phyloP scores from a whole-genome alignment of 2,888 invertebrate species.

The Orgyia antiqua region DNA sequence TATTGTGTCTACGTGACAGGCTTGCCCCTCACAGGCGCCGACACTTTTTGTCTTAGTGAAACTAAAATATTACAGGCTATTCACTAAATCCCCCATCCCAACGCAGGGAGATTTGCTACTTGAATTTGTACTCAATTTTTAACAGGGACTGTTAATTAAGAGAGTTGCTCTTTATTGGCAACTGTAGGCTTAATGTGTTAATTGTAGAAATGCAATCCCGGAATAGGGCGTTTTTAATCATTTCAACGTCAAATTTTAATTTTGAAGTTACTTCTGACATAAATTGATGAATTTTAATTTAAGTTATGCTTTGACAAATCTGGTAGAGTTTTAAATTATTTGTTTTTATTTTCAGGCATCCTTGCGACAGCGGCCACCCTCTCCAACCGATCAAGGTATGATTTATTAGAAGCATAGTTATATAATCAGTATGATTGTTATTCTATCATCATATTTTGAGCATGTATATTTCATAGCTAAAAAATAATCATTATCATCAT shows the following conservation, averaged over 20 bases:
- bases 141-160: conserved; percentile 75
- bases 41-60: conserved; percentile 73
- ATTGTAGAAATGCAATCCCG: conserved; percentile 77
- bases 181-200: conserved; percentile 74
- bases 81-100: conserved; percentile 62
- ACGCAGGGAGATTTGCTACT: conserved; percentile 60
- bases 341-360: conserved; percentile 51
- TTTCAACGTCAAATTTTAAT: conserved; percentile 69
- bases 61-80: conserved; percentile 77
- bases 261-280: conserved; percentile 42
- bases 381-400: conserved; percentile 67
- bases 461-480: too few species aligned
- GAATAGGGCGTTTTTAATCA: conserved; percentile 66
- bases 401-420: conserved; percentile 7
- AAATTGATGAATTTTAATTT: conserved; percentile 53
- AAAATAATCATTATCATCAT: too few species aligned
- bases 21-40: conserved; percentile 45
- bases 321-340: conserved; percentile 13
- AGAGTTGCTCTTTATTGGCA: conserved; percentile 73
- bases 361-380: conserved; percentile 61
- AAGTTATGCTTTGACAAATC: conserved; percentile 22
- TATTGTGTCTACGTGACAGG: conserved; percentile 78
- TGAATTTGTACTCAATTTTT: conserved; percentile 79
- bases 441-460: background rate
- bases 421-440: background rate